phyloP scores from a whole-genome alignment of 1,140 invertebrate genomes.

The Magallana angulata region DNA sequence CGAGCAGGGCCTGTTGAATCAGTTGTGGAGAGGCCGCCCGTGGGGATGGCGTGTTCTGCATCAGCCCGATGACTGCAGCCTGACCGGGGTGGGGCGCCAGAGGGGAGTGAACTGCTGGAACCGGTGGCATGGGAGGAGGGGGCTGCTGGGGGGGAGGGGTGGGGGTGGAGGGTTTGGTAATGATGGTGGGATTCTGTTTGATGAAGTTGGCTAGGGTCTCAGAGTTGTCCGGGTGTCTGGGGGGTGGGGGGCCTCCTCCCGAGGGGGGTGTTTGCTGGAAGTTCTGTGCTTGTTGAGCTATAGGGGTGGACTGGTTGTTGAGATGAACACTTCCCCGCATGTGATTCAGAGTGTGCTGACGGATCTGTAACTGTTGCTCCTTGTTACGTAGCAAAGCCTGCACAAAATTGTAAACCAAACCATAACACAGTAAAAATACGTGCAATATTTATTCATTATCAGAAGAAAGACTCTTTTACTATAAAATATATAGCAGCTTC shows the following conservation, averaged over 20 bases:
- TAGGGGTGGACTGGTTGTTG: conserved; percentile 49
- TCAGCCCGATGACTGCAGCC: conserved; percentile 52
- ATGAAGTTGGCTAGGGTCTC: conserved; percentile 82
- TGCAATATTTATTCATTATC: no score
- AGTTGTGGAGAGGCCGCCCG: conserved; percentile 61
- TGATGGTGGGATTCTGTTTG: conserved; percentile 75
- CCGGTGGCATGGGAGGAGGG: conserved; percentile 12
- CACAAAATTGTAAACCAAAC: background rate
- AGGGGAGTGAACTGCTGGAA: conserved; percentile 10
- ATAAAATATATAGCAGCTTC: no score
- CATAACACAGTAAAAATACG: no score
- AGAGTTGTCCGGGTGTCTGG: conserved; percentile 82
- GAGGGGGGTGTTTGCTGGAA: conserved; percentile 3
- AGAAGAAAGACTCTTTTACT: no score
- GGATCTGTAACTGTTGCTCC: conserved; percentile 73
- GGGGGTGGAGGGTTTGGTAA: conserved; percentile 76
- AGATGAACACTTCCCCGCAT: conserved; percentile 55
- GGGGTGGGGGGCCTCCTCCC: conserved; percentile 41
- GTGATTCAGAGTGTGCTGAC: conserved; percentile 69
- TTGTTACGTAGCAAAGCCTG: conserved; percentile 74
- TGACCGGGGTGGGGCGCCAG: conserved; percentile 14
- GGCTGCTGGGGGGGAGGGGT: conserved; percentile 57
- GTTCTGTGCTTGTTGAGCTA: conserved; percentile 41
- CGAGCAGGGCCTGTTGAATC: conserved; percentile 66
- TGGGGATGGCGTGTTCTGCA: conserved; percentile 58